Base-by-base conservation (phyloP, 1,140 invertebrate species). In the Polyergus mexicanus region DNA sequence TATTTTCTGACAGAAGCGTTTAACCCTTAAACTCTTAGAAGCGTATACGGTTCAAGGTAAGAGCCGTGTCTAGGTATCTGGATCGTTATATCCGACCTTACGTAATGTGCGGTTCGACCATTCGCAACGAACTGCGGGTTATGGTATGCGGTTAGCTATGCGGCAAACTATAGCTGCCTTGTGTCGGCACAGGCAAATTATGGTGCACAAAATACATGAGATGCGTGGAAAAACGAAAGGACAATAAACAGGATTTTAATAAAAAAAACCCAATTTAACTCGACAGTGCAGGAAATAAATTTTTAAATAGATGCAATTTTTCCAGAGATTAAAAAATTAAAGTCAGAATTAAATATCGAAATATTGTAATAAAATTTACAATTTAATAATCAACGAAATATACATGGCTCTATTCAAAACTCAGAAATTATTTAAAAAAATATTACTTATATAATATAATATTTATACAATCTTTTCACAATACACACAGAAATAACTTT, bases 61-160 rank as follows among this genome's bases (percentile, higher is more conserved):
- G 47, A 19, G 78, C 87, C 86, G 85, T 84, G 84, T 69, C 76
- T 89, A 51, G 0, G 13, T 51, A 92, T 92, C 87, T 90, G 69
- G 91, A 86, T 90, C 90, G 87, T 93, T 92, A 90, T 75, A 87
- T 88, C 85, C 86, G 62, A 69, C 44, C 84, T 89, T 89, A 89
- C 72, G 74, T 84, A 89, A 90, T 74, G 22, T 68, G 69, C n/a
- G 74, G 62, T 76, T 74, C 86, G 89, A 88, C 89, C 88, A 87
- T 89, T 92, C 86, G 91, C 92, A 91, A 93, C 89, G 87, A 91
- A 86, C 84, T 87, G 78, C 86, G 88, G 87, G 75, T 89, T 78
- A 74, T 71, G 86, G 74, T 88, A 88, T 78, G 74, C 74, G 58
- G 65, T 38, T 38, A 78, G 69, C 66, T 81, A 78, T 77, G 80